Evolutionary conservation across 2,797 vertebrate species (phyloP), one percentile per base, ranked within the genome.

Genomic region (Huso huso): DNA sequence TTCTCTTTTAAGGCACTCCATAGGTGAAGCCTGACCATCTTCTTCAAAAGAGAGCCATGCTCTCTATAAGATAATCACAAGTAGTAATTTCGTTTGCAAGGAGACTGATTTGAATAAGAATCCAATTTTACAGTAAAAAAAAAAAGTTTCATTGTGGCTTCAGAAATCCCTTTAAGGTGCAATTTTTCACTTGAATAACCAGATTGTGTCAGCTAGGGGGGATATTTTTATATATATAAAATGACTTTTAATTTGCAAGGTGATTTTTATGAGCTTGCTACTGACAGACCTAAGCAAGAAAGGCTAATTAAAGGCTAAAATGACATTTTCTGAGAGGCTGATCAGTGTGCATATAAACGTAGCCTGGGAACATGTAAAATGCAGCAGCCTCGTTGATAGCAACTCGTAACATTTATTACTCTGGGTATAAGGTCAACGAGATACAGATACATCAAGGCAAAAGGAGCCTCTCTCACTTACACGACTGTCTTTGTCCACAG

Each of bases 171-270:
- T 77, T 76, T 79, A 81, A 85, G 78, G 82, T 71, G 76, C 83
- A 79, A 83, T 84, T 86, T 86, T 79, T 86, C 80, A 84, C 77
- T 81, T 81, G 75, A 84, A 77, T 84, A 84, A 78, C 63, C 73
- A 80, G 77, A 79, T 72, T 76, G 60, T 67, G 64, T 23, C 60
- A 62, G 70, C 73, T 61, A 71, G 69, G 76, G 70, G 59, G 70
- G 52, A 73, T 75, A 76, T 77, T 73, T 71, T 61, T 72, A 66
- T 51, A 73, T 72, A 78, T 75, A 73, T 68, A 69, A 81, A 81
- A 77, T 77, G 79, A 70, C 70, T 78, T 79, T 78, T 75, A 78
- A 81, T 80, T 80, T 76, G 68, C 71, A 69, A 76, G 64, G 69
- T 71, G 49, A 49, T 15, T 66, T 69, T 69, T 62, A 70, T 63